Evolutionary conservation across 2,888 invertebrate genomes (phyloP).

Genomic region (Drosophila recens): DNA sequence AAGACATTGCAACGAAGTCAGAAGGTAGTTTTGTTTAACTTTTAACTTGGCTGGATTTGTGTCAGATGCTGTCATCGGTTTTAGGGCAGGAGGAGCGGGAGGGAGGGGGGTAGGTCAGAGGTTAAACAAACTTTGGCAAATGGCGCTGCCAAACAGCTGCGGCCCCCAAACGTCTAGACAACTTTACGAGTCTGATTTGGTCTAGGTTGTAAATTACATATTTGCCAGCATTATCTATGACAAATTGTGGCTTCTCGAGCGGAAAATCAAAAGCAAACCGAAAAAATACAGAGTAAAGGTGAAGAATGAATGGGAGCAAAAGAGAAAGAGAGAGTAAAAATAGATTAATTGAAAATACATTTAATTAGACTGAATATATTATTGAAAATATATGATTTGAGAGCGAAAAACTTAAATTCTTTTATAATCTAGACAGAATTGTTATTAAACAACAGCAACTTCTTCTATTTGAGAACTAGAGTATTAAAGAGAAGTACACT

Average conservation of each 20-base stretch:
- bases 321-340: background rate
- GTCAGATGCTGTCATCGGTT: slow-evolving; percentile 56
- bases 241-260: slow-evolving; percentile 43
- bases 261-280: background rate
- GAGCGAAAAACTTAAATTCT: too few species aligned
- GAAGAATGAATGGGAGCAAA: background rate
- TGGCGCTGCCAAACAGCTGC: slow-evolving; percentile 52
- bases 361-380: background rate
- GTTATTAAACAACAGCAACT: too few species aligned
- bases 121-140: slow-evolving; percentile 48
- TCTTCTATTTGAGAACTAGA: too few species aligned
- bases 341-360: background rate
- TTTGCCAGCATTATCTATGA: slow-evolving; percentile 63
- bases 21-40: slow-evolving; percentile 71
- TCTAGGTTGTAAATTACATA: slow-evolving; percentile 60
- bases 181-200: slow-evolving; percentile 51
- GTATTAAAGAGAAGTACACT: too few species aligned
- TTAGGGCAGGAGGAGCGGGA: slow-evolving; percentile 1
- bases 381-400: too few species aligned
- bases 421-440: too few species aligned
- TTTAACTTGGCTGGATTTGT: slow-evolving; percentile 72
- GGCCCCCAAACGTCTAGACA: slow-evolving; percentile 54
- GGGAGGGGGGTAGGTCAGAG: slow-evolving; percentile 1
- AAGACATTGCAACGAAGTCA: slow-evolving; percentile 27
- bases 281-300: background rate